Evolutionary conservation across 2,113 vertebrate species (phyloP).

Genomic region (Oplegnathus fasciatus): DNA sequence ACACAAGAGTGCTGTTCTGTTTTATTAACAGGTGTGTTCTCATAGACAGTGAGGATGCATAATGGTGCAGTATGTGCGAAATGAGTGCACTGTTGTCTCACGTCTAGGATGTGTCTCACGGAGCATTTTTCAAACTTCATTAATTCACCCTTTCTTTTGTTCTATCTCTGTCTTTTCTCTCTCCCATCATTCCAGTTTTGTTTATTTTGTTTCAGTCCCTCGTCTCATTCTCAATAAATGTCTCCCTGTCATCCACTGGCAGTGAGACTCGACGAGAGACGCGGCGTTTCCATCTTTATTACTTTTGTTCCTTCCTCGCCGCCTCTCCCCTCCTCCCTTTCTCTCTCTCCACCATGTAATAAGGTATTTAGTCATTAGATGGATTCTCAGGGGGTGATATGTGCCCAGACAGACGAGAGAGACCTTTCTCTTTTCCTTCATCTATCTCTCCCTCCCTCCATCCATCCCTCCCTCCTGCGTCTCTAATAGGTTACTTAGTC

Average conservation of each 20-base stretch:
- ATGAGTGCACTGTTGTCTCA: neutral
- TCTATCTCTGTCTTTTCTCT: neutral
- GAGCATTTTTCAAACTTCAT: neutral
- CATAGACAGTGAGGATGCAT: neutral
- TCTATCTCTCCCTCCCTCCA: slow-evolving; percentile 22
- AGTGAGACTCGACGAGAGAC: slow-evolving; percentile 8
- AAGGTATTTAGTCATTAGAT: slow-evolving; percentile 68
- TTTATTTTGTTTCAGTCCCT: slow-evolving; percentile 22
- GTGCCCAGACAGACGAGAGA: slow-evolving; percentile 34
- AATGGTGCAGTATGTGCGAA: slow-evolving; percentile 13
- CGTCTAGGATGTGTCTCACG: neutral
- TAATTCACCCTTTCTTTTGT: neutral
- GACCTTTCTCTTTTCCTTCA: slow-evolving; percentile 24
- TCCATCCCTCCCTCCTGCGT: slow-evolving; percentile 10
- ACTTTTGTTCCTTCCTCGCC: slow-evolving; percentile 21
- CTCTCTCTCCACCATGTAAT: slow-evolving; percentile 41
- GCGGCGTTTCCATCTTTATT: slow-evolving; percentile 55
- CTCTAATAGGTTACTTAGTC: slow-evolving; percentile 63
- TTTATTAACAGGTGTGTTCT: neutral
- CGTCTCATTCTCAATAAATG: slow-evolving; percentile 33
- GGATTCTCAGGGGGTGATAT: slow-evolving; percentile 43
- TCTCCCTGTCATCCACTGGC: slow-evolving; percentile 5
- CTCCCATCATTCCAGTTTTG: neutral
- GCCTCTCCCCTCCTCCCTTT: slow-evolving; percentile 12
- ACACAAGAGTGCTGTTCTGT: neutral